A percentile compares a stretch with the other conserved stretches of the same genome.
phyloP scores from a whole-genome alignment of 2,888 invertebrate species.

The Germaria angustata region DNA sequence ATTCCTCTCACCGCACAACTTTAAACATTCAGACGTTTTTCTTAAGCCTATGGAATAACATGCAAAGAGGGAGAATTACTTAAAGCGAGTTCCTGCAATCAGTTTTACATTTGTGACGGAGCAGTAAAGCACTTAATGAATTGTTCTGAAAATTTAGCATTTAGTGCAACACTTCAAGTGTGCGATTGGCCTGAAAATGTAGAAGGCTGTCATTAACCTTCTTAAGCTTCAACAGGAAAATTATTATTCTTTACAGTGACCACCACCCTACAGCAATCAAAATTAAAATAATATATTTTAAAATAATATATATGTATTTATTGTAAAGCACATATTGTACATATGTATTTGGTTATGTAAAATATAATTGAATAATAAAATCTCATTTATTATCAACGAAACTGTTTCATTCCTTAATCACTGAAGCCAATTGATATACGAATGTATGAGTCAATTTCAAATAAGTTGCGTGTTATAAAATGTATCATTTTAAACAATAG shows the following conservation, averaged over 20 bases:
- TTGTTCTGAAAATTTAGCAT: slow-evolving; percentile 94
- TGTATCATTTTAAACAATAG: neutral
- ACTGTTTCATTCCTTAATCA: neutral
- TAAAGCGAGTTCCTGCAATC: slow-evolving; percentile 94
- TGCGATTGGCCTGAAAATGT: slow-evolving; percentile 98
- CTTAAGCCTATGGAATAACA: slow-evolving; percentile 91
- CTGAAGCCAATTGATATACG: neutral
- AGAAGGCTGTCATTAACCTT: slow-evolving; percentile 89
- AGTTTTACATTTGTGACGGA: slow-evolving; percentile 98
- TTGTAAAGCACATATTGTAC: neutral
- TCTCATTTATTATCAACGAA: slow-evolving; percentile 10
- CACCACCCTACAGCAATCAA: slow-evolving; percentile 33
- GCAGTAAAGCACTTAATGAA: slow-evolving; percentile 98
- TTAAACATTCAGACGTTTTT: neutral
- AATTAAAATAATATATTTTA: slow-evolving; percentile 34
- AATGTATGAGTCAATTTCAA: neutral
- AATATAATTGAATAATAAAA: slow-evolving; percentile 1
- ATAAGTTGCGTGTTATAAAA: neutral
- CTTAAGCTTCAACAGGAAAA: slow-evolving; percentile 82
- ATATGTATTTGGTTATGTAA: too few species aligned
- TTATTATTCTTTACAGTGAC: neutral
- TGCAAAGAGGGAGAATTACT: slow-evolving; percentile 96
- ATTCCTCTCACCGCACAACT: neutral
- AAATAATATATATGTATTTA: slow-evolving; percentile 56
- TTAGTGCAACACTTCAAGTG: slow-evolving; percentile 94